Evolutionary conservation across 2,113 vertebrate genomes (phyloP).

Genomic region (Heptranchias perlo): DNA sequence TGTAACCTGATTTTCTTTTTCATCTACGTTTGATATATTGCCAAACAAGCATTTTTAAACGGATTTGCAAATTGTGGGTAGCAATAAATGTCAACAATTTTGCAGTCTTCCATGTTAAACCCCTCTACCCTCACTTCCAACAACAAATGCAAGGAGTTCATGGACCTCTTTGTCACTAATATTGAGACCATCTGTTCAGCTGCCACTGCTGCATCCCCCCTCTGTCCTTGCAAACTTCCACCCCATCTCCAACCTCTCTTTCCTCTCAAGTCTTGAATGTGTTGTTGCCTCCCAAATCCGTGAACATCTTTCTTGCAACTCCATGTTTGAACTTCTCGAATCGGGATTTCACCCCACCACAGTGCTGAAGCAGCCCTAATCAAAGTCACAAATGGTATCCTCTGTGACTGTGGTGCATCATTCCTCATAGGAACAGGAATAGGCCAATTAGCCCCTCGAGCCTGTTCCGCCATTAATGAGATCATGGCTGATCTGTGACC

Average conservation of each 20-base stretch:
- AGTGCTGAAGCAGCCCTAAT: neutral
- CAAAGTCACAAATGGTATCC: neutral
- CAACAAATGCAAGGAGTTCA: neutral
- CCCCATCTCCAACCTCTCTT: neutral
- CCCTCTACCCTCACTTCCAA: neutral
- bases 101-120: neutral
- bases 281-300: neutral
- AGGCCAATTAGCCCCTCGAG: no score
- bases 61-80: neutral
- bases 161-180: neutral
- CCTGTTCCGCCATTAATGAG: no score
- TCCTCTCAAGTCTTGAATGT: neutral
- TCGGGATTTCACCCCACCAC: neutral
- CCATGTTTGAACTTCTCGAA: neutral
- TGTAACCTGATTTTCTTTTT: neutral
- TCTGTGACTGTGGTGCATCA: neutral
- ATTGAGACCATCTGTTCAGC: neutral
- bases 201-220: no score
- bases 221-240: neutral
- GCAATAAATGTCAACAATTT: no score
- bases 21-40: neutral
- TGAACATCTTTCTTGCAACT: neutral
- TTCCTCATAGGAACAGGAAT: no score
- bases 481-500: no score
- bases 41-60: neutral